Evolutionary conservation across 2,113 vertebrate genomes (phyloP).

Genomic region (Nicator chloris): DNA sequence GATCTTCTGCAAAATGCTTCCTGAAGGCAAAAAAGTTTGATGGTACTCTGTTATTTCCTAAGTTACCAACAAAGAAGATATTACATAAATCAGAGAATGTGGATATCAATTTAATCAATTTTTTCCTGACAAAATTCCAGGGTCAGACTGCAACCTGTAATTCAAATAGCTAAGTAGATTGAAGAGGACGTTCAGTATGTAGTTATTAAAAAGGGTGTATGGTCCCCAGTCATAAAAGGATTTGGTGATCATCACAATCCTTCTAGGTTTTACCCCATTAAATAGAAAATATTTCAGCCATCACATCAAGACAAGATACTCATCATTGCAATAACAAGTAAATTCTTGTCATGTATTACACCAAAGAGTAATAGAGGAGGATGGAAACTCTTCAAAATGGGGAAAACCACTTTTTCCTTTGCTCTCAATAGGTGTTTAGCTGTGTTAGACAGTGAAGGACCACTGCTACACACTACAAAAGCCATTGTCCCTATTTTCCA

Average conservation of each 20-base stretch:
- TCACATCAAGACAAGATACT: background rate
- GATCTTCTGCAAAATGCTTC: background rate
- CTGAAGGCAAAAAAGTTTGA: background rate
- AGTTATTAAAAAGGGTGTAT: background rate
- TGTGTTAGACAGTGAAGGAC: background rate
- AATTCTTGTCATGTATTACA: background rate
- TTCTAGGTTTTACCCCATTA: background rate
- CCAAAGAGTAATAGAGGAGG: background rate
- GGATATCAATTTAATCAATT: background rate
- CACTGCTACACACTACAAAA: background rate
- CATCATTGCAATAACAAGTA: background rate
- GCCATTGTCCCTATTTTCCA: background rate
- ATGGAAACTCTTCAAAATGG: background rate
- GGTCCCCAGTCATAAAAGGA: background rate
- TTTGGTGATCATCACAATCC: background rate
- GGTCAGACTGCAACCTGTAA: background rate
- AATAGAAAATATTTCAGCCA: background rate
- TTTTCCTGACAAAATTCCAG: background rate
- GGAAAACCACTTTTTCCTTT: background rate
- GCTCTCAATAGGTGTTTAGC: background rate
- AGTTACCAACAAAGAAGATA: background rate
- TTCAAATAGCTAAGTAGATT: background rate
- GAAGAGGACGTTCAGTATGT: background rate
- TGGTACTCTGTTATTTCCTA: background rate
- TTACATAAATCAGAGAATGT: background rate